Conservation (phyloP, 2,797 vertebrate genomes). For the Glossophaga mutica region DNA sequence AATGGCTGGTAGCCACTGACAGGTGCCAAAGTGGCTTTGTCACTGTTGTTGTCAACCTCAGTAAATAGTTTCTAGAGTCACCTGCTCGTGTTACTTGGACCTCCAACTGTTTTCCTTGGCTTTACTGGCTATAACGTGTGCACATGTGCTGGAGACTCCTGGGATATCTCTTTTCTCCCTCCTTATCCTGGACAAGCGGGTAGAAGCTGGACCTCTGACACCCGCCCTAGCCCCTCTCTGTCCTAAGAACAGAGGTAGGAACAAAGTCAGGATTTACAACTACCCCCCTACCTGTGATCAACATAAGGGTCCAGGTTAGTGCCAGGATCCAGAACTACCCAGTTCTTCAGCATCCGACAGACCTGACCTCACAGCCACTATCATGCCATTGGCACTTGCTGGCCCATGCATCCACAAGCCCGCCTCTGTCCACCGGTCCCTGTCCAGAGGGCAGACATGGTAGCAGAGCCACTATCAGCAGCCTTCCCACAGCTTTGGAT, state of each 20-base stretch:
- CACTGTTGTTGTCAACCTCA: rapidly evolving
- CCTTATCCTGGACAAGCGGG: background rate
- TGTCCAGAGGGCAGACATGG: background rate
- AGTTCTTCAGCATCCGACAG: background rate
- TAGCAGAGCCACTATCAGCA: background rate
- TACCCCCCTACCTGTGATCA: background rate
- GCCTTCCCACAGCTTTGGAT: background rate
- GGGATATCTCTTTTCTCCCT: background rate
- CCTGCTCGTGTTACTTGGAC: background rate
- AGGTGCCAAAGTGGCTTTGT: background rate
- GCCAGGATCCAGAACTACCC: background rate
- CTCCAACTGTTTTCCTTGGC: background rate
- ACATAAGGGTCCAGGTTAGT: background rate
- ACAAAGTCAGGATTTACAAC: background rate
- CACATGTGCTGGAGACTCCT: background rate
- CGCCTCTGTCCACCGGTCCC: background rate
- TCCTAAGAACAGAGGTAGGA: background rate
- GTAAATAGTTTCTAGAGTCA: background rate
- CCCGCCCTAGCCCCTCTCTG: background rate
- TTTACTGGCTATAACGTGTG: background rate
- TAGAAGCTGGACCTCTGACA: background rate
- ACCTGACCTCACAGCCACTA: background rate
- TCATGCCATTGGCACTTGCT: background rate
- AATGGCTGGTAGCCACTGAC: background rate
- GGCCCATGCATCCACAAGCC: background rate